Evolutionary conservation across 2,888 invertebrate genomes (phyloP).

Genomic region (Tetramorium bicarinatum): DNA sequence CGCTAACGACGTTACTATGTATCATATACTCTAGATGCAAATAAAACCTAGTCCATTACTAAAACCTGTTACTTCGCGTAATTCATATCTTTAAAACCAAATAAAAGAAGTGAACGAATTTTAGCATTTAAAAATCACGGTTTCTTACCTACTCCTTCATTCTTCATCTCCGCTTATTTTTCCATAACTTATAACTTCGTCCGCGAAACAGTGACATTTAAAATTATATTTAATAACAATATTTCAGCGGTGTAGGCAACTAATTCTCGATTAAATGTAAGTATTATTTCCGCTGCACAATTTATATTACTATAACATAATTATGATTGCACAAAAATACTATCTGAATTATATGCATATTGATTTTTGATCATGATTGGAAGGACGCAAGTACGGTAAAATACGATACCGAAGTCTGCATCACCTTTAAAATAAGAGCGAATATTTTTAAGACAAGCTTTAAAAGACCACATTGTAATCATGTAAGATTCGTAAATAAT

Average conservation of each 20-base stretch:
- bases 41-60: conserved; percentile 84
- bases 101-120: not conserved
- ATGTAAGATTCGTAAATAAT: too few relatives aligned
- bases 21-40: conserved; percentile 83
- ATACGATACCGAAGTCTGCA: conserved; percentile 23
- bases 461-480: not conserved
- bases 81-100: not conserved
- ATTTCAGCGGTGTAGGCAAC: not conserved
- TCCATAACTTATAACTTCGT: not conserved
- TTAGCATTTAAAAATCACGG: not conserved
- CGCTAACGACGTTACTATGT: conserved; percentile 83
- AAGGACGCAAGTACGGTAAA: conserved; percentile 30
- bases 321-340: not conserved
- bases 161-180: not conserved
- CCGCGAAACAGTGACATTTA: not conserved
- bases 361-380: not conserved
- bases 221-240: not conserved
- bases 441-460: not conserved
- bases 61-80: conserved; percentile 21
- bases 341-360: not conserved
- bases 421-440: conserved; percentile 4
- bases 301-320: not conserved
- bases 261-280: not conserved
- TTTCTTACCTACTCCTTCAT: not conserved
- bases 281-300: not conserved